These are phyloP conservation scores for Erpobdella octoculata DNA, from an alignment of 2,888 invertebrate genomes.

Conservation along the genomic window DNA sequence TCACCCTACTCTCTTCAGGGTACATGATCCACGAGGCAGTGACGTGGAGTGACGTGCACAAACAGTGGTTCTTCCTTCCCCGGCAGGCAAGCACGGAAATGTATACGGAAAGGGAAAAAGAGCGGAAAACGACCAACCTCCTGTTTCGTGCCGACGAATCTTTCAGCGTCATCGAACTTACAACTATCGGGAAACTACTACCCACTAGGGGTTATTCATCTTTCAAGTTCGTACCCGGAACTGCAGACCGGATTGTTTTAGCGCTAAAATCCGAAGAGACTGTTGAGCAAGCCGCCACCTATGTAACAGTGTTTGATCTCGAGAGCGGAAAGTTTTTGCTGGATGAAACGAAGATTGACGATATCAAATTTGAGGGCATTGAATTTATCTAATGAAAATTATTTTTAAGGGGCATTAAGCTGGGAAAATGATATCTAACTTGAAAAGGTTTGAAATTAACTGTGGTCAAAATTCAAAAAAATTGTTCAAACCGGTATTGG, in stretches of 20 bases:
- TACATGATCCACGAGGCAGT: slow-evolving; percentile 95
- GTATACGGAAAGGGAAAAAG: slow-evolving; percentile 86
- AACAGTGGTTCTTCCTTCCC: slow-evolving; percentile 87
- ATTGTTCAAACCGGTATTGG: too few relatives aligned
- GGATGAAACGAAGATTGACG: slow-evolving; percentile 68
- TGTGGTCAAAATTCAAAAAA: too few relatives aligned
- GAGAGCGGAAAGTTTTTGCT: slow-evolving; percentile 66
- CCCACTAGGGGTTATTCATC: slow-evolving; percentile 85
- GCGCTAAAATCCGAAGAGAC: slow-evolving; percentile 89
- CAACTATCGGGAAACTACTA: slow-evolving; percentile 58
- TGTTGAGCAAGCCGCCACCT: slow-evolving; percentile 76
- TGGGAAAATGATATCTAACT: too few relatives aligned
- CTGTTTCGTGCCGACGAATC: slow-evolving; percentile 70
- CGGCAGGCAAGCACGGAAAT: slow-evolving; percentile 73
- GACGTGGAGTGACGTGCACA: slow-evolving; percentile 76
- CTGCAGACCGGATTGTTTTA: slow-evolving; percentile 75
- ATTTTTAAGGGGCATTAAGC: too few relatives aligned
- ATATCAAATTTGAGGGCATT: slow-evolving; percentile 84
- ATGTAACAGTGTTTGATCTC: slow-evolving; percentile 70
- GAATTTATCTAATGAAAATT: slow-evolving; percentile 64
- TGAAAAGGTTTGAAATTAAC: too few relatives aligned
- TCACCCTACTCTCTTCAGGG: too few relatives aligned
- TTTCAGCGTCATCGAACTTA: slow-evolving; percentile 61
- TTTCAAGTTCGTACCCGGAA: slow-evolving; percentile 90
- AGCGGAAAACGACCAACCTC: slow-evolving; percentile 64